phyloP scores from a whole-genome alignment of 2,797 vertebrate genomes.

The Lacerta viridis region DNA sequence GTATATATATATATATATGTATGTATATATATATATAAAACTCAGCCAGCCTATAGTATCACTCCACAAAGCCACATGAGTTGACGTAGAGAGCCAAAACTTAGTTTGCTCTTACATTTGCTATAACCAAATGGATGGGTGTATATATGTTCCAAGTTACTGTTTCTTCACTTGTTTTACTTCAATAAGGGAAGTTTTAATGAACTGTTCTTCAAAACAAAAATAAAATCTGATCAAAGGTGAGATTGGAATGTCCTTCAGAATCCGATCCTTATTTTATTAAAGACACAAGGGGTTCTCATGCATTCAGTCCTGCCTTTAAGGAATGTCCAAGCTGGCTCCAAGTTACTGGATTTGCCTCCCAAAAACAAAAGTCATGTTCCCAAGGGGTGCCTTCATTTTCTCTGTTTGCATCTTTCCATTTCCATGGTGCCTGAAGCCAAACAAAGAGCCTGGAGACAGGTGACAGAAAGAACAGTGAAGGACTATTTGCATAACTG shows the following conservation, averaged over 20 bases:
- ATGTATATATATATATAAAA: too few species aligned
- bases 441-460: not conserved
- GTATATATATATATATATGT: too few species aligned
- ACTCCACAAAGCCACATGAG: too few species aligned
- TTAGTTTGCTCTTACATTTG: too few species aligned
- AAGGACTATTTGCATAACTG: not conserved
- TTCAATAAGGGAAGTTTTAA: too few species aligned
- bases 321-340: not conserved
- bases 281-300: not conserved
- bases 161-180: too few species aligned
- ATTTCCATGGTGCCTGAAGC: not conserved
- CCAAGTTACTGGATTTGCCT: not conserved
- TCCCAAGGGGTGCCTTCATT: slow-evolving; percentile 20
- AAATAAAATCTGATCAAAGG: not conserved
- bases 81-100: too few species aligned
- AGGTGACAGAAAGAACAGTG: not conserved
- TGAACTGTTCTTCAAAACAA: too few species aligned
- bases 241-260: not conserved
- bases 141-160: too few species aligned
- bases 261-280: slow-evolving; percentile 8
- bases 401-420: slow-evolving; percentile 17
- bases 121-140: too few species aligned
- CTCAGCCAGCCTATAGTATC: too few species aligned
- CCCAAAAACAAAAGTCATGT: slow-evolving; percentile 4
- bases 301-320: not conserved